These are phyloP conservation scores for Drosophila ercepeae DNA, from an alignment of 1,140 invertebrate species.

Conservation along the genomic window DNA sequence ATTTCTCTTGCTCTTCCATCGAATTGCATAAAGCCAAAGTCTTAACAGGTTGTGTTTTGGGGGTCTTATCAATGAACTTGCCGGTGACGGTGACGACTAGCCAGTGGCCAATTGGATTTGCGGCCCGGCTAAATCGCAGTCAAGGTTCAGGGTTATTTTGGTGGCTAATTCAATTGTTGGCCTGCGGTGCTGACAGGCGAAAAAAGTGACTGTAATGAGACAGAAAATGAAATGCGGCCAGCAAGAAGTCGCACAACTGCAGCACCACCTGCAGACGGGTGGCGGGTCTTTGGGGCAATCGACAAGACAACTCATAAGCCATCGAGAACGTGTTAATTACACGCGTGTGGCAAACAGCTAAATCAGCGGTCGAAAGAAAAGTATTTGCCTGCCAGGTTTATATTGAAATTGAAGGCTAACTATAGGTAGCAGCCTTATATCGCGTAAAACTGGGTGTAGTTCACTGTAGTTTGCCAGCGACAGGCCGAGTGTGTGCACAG, in stretches of 20 bases:
- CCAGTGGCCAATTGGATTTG: conserved; percentile 40
- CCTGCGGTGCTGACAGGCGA: conserved; percentile 36
- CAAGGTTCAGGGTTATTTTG: conserved; percentile 73
- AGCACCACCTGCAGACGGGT: conserved; percentile 27
- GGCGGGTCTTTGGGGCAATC: not conserved
- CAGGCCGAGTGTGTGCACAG: conserved; percentile 60
- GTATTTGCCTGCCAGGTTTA: conserved; percentile 62
- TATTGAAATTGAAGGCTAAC: conserved; percentile 41
- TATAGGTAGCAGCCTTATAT: conserved; percentile 4
- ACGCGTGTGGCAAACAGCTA: conserved; percentile 24
- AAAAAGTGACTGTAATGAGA: conserved; percentile 15
- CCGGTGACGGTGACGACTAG: conserved; percentile 36
- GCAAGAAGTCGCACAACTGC: conserved; percentile 75
- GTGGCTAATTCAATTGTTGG: conserved; percentile 60
- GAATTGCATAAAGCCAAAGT: conserved; percentile 66
- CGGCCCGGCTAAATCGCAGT: conserved; percentile 42
- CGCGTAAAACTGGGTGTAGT: conserved; percentile 7
- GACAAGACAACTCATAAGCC: conserved; percentile 52
- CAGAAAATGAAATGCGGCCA: conserved; percentile 61
- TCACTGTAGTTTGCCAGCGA: conserved; percentile 19
- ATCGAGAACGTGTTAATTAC: conserved; percentile 76
- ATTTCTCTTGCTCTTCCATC: conserved; percentile 14
- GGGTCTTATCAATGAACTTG: conserved; percentile 76
- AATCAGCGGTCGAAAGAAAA: conserved; percentile 14
- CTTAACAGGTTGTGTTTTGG: conserved; percentile 44